Base-by-base conservation (phyloP, 2,888 invertebrate species). In the Dryadula phaetusa region DNA sequence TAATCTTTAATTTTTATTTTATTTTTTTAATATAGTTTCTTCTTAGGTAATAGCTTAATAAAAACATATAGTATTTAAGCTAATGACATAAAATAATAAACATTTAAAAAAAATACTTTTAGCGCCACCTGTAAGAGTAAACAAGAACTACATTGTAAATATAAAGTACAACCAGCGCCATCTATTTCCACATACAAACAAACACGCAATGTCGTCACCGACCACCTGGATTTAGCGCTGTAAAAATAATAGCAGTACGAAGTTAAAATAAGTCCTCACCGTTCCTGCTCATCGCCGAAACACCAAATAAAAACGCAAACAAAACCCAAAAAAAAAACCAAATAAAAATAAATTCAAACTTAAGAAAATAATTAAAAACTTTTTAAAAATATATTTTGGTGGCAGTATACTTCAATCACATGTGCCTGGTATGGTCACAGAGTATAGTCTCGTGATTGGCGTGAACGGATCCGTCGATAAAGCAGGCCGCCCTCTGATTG, bases 391-490 rank as follows among this genome's bases (percentile, higher is more conserved):
- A 7, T 32, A 54, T 34, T 28, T 22, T 2, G 6, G n/a, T 34
- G 14, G 14, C 46, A 69, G 56, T 77, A 74, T 73, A 76, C 77
- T 77, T 77, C 80, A 82, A 84, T 90, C 90, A 91, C 91, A 91
- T 89, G 91, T 90, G 87, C 83, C 82, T 82, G 82, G 84, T 80
- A 76, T 78, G 81, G 81, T 72, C 79, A 74, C 76, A 79, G 75
- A 79, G 77, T 78, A 78, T 70, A 75, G 77, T 75, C 75, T 72
- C 68, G 73, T 76, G 78, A 90, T 90, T 90, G 90, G 90, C 72
- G 70, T 65, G 67, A 46, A 58, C 18, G 3, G 32, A 54, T 65
- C 65, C 37, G 82, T 82, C 82, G 82, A 79, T 81, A 76, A 69
- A 77, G 72, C 76, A 77, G 79, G 32, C 10, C 58, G 66, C 42